Base-by-base conservation (phyloP, 2,888 invertebrate species). In the Himalopsyche tibetana region DNA sequence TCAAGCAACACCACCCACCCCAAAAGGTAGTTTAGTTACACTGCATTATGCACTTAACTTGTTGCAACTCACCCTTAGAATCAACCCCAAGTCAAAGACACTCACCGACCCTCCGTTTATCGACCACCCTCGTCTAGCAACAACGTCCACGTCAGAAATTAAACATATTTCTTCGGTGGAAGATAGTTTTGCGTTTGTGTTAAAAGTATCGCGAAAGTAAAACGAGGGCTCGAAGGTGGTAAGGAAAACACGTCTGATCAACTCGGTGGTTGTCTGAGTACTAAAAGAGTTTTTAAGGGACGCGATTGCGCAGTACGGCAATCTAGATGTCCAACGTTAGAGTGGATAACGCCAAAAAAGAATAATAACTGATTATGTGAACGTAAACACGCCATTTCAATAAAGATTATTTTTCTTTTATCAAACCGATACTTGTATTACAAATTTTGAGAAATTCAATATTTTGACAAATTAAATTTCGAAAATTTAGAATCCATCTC, bases 41-140 rank as follows among this genome's bases (percentile, higher is more conserved):
- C 42, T 80, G 80, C 80, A 80, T 80, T 80, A 80, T 51, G 80
- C 80, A 80, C 80, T 42, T 80, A 80, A 80, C 80, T 80, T 80
- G 80, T 80, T 80, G 80, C 80, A 80, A 80, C 80, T 74, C 45
- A 80, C 80, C 80, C 80, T 51, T 17, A 19, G n/a, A 19, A n/a
- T 51, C n/a, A 42, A 19, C 80, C 80, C 80, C 45, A 45, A 80
- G 80, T 51, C 42, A 80, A 42, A 80, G 51, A 80, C 80, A 51
- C 42, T 45, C 42, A 80, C 38, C 45, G 11, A 42, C 80, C 28
- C 36, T 74, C 15, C 15, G 38, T 74, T 74, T 74, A 74, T 74
- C 36, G 74, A 74, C 74, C 74, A 36, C 74, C n/a, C 11, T 74
- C 28, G 69, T 69, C 74, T 74, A 74, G 28, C 15, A 74, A 74